Evolutionary conservation across 2,797 vertebrate genomes (phyloP), one percentile per base, ranked within the genome.

Genomic region (Hemitrygon akajei): DNA sequence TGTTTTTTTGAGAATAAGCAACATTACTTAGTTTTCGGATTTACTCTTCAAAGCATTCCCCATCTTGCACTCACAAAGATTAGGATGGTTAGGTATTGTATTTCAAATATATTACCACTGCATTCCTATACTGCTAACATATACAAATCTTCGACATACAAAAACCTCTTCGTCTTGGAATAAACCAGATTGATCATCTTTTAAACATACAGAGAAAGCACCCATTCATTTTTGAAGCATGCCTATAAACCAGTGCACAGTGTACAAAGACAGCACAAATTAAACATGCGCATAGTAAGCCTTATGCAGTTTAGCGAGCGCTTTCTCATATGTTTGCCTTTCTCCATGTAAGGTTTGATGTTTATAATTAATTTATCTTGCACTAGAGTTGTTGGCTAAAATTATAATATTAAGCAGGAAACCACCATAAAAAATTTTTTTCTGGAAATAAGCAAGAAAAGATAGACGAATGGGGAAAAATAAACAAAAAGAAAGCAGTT

Each of bases 11-110:
- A 76, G 40, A 76, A 93, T 93, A 92, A 76, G 37, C 91, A 92
- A 75, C 91, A 75, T 93, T 71, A 93, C 69, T 93, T 93, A 76
- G 91, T 93, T 93, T 93, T 93, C 71, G 76, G 14, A 93, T 93
- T 76, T 93, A 56, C 91, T 76, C 71, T 93, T 93, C 91, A 93
- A 93, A 93, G 71, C 71, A 25, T 93, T 92, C 73, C 76, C 71
- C 75, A 25, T 12, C 25, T 75, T 58, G 91, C 91, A 93, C 66
- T 56, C 91, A 93, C 71, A 93, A 56, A 93, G 91, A 93, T 93
- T 93, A 93, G 71, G 71, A n/a, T 93, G 91, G 71, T 93, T 76
- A 93, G 91, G 91, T 93, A 93, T 93, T 93, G 91, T 73, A 93
- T 93, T 93, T 76, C 91, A 93, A 93, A 56, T 56, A 93, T 93